Evolutionary conservation across 35 echinoderm and acorn worm species (phyloP).

Genomic region (Amphiura filiformis): DNA sequence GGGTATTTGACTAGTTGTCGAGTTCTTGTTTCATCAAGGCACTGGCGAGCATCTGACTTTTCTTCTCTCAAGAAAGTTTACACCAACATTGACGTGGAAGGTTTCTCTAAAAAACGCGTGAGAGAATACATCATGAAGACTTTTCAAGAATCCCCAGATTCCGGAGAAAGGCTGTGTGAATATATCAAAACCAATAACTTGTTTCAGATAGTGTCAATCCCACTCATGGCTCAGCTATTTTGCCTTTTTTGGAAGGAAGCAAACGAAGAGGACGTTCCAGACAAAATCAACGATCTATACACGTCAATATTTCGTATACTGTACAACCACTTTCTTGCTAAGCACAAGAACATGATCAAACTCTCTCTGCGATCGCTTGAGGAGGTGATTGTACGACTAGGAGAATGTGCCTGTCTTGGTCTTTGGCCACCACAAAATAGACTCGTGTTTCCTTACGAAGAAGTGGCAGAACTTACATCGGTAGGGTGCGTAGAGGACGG

Average conservation of each 20-base stretch:
- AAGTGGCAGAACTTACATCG: not conserved
- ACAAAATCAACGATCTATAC: not conserved
- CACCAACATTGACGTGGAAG: slow-evolving; percentile 33
- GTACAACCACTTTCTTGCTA: not conserved
- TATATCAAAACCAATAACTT: not conserved
- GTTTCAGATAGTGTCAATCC: not conserved
- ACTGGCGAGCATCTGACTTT: slow-evolving; percentile 35
- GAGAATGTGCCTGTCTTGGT: not conserved
- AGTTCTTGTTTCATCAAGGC: slow-evolving; percentile 44
- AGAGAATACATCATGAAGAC: slow-evolving; percentile 21
- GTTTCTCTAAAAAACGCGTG: slow-evolving; percentile 36
- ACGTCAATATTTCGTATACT: not conserved
- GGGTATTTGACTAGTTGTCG: slow-evolving; percentile 24
- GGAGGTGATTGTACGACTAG: not conserved
- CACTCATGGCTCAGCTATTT: not conserved
- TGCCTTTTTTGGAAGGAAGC: not conserved
- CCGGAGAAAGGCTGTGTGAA: not conserved
- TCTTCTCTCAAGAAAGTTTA: not conserved
- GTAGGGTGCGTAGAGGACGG: not conserved
- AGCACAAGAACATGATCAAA: not conserved
- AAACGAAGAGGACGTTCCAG: not conserved
- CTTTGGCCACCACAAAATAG: not conserved
- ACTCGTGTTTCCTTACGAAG: not conserved
- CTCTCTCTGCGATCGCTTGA: not conserved
- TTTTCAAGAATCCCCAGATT: not conserved